Evolutionary conservation across 2,888 invertebrate genomes (phyloP).

Genomic region (Rhagonycha fulva): DNA sequence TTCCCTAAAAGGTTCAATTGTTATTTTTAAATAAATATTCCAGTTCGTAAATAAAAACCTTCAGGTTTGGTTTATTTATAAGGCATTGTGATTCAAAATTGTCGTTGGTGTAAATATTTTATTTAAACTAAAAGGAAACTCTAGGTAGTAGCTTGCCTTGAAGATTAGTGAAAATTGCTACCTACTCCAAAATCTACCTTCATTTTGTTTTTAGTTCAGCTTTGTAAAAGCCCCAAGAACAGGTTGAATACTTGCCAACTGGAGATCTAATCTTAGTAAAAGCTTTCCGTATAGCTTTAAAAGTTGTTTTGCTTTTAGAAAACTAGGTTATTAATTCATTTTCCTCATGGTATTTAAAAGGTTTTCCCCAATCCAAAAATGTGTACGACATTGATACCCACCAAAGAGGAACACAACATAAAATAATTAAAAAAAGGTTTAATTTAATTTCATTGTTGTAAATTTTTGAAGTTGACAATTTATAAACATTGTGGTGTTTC

Average conservation of each 20-base stretch:
- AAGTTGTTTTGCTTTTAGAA: slow-evolving; percentile 1
- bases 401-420: background rate
- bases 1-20: background rate
- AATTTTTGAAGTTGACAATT: slow-evolving; percentile 3
- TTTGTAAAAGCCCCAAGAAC: slow-evolving; percentile 20
- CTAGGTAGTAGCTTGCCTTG: slow-evolving; percentile 19
- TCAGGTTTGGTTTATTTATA: background rate
- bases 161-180: slow-evolving; percentile 17
- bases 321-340: background rate
- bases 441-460: slow-evolving; percentile 1
- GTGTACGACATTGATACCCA: background rate
- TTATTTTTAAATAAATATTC: background rate
- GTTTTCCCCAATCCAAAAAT: background rate
- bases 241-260: slow-evolving; percentile 20
- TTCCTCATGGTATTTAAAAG: background rate
- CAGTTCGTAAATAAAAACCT: background rate
- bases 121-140: slow-evolving; percentile 23
- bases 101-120: slow-evolving; percentile 21
- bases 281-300: slow-evolving; percentile 15
- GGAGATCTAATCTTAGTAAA: slow-evolving; percentile 24
- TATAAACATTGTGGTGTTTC: slow-evolving; percentile 15
- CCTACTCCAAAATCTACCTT: slow-evolving; percentile 19
- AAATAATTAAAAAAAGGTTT: background rate
- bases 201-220: slow-evolving; percentile 18
- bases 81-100: background rate